Evolutionary conservation across 2,888 invertebrate genomes (phyloP).

Genomic region (Cataglyphis albicans): DNA sequence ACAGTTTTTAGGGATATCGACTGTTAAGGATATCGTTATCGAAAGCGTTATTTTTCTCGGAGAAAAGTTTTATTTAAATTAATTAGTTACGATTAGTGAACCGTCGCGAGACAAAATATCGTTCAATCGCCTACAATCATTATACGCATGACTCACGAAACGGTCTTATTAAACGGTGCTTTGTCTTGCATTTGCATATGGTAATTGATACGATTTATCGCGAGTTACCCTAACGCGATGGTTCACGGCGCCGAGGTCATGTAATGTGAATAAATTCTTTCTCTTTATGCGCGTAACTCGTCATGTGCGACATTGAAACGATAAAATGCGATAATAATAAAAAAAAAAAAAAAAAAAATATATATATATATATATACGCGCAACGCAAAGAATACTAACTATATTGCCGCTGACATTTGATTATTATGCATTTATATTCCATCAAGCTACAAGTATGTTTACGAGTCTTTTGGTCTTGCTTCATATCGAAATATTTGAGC

Average conservation of each 20-base stretch:
- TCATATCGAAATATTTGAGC: background rate
- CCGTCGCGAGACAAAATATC: conserved; percentile 20
- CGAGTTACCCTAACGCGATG: conserved; percentile 23
- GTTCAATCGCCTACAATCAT: conserved; percentile 35
- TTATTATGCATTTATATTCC: conserved; percentile 54
- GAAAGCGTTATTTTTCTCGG: background rate
- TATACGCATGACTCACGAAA: conserved; percentile 23
- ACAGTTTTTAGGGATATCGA: background rate
- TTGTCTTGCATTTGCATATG: conserved; percentile 49
- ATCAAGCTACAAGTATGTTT: background rate
- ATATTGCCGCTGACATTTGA: conserved; percentile 45
- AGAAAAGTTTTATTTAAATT: conserved; percentile 11
- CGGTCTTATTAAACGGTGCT: conserved; percentile 47
- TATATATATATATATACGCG: background rate
- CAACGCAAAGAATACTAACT: conserved; percentile 55
- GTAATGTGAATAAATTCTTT: conserved; percentile 47
- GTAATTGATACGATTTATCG: conserved; percentile 53
- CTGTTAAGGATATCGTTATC: background rate
- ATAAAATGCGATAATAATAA: conserved; percentile 57
- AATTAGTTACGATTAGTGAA: conserved; percentile 21
- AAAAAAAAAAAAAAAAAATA: background rate
- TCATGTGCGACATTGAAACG: conserved; percentile 59
- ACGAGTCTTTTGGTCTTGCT: conserved; percentile 34
- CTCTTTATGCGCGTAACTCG: conserved; percentile 21
- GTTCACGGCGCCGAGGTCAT: conserved; percentile 30